Conservation (phyloP, 2,113 vertebrate genomes). For the Podocnemis expansa region DNA sequence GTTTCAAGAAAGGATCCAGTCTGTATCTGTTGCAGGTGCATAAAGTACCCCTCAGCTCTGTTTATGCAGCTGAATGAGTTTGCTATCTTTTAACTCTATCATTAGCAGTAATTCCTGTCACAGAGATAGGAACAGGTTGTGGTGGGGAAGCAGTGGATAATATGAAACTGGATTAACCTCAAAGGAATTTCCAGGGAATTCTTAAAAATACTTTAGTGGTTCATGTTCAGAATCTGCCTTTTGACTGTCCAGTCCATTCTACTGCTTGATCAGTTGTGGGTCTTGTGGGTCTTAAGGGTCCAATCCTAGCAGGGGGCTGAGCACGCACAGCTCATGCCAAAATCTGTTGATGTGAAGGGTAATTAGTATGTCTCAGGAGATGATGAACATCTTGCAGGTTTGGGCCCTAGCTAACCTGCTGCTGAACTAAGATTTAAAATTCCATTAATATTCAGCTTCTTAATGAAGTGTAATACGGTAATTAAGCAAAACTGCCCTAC, state of each 20-base stretch:
- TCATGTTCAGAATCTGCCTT: not conserved
- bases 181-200: not conserved
- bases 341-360: not conserved
- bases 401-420: conserved; percentile 36
- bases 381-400: not conserved
- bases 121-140: not conserved
- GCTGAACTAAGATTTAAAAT: conserved; percentile 38
- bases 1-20: not conserved
- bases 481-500: conserved; percentile 23
- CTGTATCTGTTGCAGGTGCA: not conserved
- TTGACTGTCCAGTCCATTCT: not conserved
- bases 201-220: not conserved
- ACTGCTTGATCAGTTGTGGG: not conserved
- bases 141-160: not conserved
- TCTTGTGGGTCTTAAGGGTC: not conserved
- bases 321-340: not conserved
- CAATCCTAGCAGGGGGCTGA: not conserved
- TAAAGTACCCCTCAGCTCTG: not conserved
- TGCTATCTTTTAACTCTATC: not conserved
- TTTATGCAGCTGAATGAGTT: not conserved
- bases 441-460: conserved; percentile 59
- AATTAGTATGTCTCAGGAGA: not conserved
- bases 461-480: conserved; percentile 55
- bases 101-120: not conserved
- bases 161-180: not conserved